Base-by-base conservation (phyloP, 2,113 vertebrate species). In the Taurulus bubalis region DNA sequence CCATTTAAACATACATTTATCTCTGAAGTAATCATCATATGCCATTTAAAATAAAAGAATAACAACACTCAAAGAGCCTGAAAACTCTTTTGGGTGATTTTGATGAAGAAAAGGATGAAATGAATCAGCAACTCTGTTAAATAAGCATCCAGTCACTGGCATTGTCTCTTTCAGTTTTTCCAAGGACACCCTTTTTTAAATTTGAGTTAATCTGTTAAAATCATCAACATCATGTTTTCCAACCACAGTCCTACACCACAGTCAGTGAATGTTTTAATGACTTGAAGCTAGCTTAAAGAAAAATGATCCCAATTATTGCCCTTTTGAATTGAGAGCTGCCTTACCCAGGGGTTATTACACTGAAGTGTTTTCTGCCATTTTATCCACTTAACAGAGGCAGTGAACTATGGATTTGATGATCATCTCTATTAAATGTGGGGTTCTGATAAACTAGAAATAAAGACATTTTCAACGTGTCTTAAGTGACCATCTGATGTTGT, bases 291-390 rank as follows among this genome's bases (percentile, higher is more conserved):
- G 75, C 76, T 91, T 87, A 82, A 76, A 30, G 14, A 78, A 79
- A 84, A 89, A 74, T 71, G 66, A 81, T 87, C 75, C 64, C 74
- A 85, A 85, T 90, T 85, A 91, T 84, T 84, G 58, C 58, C 66
- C 56, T 86, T 84, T 78, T 80, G 71, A 84, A 86, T 84, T 83
- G 86, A 84, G 77, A 92, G 75, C 72, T 87, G 47, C 63, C 68
- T 73, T 72, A 71, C 77, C 82, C 82, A 63, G 80, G 70, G 87
- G 85, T 87, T 86, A 92, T 93, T 87, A 91, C 84, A 85, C 68
- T 91, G 40, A 87, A 90, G 86, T 86, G 85, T 88, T 90, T 91
- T 86, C 60, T 80, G 67, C 68, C 26, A 74, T 83, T 90, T 73
- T 69, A 82, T 84, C 75, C 73, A 82, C 76, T 83, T 65, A 82